Evolutionary conservation across 2,797 vertebrate species (phyloP).

Genomic region (Enteromius trimaculatus): DNA sequence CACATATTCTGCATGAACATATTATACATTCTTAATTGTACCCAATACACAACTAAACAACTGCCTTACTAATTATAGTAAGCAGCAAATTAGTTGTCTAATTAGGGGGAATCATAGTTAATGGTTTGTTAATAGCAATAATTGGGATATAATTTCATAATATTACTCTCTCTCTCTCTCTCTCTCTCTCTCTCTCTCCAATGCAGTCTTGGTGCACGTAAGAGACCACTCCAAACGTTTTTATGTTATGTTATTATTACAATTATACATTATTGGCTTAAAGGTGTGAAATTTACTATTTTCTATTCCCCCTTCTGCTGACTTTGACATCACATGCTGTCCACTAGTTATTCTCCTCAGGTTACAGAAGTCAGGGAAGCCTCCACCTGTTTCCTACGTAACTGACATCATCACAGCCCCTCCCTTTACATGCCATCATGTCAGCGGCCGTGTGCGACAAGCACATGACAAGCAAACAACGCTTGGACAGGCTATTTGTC

Average conservation of each 20-base stretch:
- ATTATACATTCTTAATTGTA: not conserved
- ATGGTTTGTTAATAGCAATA: not conserved
- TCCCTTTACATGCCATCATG: constrained; percentile 86
- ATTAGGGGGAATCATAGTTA: not conserved
- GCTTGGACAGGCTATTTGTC: constrained; percentile 89
- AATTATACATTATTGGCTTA: no score
- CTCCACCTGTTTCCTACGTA: constrained; percentile 82
- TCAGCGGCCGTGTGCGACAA: constrained; percentile 84
- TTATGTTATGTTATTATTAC: no score
- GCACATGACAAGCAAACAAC: constrained; percentile 87
- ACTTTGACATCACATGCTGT: not conserved
- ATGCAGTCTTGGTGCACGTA: no score
- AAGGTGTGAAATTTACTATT: not conserved
- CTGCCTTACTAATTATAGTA: not conserved
- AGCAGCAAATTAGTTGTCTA: not conserved
- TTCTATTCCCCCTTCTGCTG: not conserved
- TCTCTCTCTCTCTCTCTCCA: no score
- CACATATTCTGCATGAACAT: not conserved
- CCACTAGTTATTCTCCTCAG: not conserved
- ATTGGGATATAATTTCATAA: no score
- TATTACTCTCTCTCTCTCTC: no score
- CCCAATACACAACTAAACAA: not conserved
- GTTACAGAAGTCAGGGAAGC: constrained; percentile 69
- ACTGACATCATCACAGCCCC: constrained; percentile 76
- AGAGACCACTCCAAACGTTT: no score